Conservation (phyloP, 2,888 invertebrate species). For the Pandemis corylana region DNA sequence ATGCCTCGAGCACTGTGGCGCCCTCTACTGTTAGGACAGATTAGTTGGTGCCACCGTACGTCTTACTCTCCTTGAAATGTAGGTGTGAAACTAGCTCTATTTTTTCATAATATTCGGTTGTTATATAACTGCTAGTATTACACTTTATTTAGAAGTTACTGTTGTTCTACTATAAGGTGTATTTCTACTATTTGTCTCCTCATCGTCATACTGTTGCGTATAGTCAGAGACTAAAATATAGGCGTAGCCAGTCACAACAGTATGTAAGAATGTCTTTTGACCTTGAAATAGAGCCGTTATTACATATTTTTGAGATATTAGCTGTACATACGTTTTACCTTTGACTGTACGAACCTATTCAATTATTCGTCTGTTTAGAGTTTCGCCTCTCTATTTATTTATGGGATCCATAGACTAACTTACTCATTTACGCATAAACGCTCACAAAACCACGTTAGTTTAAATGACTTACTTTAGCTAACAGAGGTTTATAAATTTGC, state of each 20-base stretch:
- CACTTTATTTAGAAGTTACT: slow-evolving; percentile 61
- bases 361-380: slow-evolving; percentile 43
- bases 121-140: slow-evolving; percentile 61
- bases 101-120: slow-evolving; percentile 42
- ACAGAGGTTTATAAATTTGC: background rate
- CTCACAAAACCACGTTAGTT: background rate
- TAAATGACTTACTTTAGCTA: background rate
- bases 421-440: background rate
- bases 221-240: background rate
- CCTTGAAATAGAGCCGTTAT: too few species aligned
- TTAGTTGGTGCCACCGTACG: slow-evolving; percentile 9
- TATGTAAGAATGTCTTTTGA: background rate
- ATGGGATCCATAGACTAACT: background rate
- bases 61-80: slow-evolving; percentile 18
- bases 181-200: slow-evolving; percentile 61
- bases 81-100: slow-evolving; percentile 48
- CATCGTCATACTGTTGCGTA: slow-evolving; percentile 49
- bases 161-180: slow-evolving; percentile 64
- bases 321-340: background rate
- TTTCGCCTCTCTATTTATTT: background rate
- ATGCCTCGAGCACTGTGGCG: background rate
- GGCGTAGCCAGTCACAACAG: background rate
- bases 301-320: background rate
- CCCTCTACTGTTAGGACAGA: background rate
- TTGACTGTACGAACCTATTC: slow-evolving; percentile 43